These are phyloP conservation scores for Autographa gamma DNA, from an alignment of 2,888 invertebrate species.

Conservation along the genomic window DNA sequence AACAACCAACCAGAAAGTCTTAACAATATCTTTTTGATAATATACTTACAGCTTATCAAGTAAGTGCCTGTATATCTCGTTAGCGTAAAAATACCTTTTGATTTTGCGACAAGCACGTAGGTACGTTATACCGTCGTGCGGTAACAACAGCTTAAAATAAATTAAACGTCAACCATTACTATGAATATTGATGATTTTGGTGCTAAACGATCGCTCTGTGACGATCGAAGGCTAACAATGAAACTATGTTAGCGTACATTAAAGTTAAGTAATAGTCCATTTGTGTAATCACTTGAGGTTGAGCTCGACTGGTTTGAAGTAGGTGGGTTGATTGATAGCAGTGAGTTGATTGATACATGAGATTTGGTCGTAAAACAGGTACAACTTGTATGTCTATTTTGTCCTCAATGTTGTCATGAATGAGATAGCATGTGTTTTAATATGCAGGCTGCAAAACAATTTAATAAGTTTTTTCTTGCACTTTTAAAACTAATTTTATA, in stretches of 20 bases:
- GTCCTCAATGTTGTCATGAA: too few species aligned
- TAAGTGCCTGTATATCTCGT: neutral
- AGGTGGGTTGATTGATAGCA: neutral
- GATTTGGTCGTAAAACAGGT: neutral
- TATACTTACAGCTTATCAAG: neutral
- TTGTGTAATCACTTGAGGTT: neutral
- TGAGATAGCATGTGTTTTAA: too few species aligned
- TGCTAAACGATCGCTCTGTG: conserved; percentile 12
- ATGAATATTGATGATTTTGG: conserved; percentile 41
- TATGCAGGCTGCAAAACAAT: too few species aligned
- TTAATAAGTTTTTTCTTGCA: too few species aligned
- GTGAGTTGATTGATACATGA: neutral
- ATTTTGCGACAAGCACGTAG: neutral
- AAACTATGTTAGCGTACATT: neutral
- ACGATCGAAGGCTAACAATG: neutral
- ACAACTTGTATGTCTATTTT: too few species aligned
- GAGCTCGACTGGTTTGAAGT: neutral
- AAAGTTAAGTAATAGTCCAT: neutral
- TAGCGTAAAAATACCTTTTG: too few species aligned
- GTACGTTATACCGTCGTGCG: neutral
- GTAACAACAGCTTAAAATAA: conserved; percentile 20
- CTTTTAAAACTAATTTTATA: too few species aligned
- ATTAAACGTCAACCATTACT: conserved; percentile 36
- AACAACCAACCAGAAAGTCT: too few species aligned
- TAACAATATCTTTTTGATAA: neutral